Evolutionary conservation across 2,113 vertebrate genomes (phyloP).

Genomic region (Gobio gobio): DNA sequence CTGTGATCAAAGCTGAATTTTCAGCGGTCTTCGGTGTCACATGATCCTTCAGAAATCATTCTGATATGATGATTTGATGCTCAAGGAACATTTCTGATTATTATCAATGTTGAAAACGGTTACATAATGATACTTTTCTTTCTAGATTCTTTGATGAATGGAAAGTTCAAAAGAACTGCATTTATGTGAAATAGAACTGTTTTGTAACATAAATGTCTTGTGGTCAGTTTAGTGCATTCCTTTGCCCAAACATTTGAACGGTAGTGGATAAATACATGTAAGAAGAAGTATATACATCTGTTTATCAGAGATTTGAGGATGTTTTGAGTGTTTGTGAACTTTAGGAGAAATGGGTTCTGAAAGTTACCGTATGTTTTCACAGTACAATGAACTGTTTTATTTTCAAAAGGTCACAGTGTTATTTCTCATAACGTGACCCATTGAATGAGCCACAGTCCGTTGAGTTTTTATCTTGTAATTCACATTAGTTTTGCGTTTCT

Average conservation of each 20-base stretch:
- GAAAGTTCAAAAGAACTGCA: not conserved
- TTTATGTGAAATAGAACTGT: not conserved
- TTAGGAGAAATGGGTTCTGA: not conserved
- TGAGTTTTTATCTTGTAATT: not conserved
- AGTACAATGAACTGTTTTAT: constrained; percentile 10
- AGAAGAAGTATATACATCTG: no score
- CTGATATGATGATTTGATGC: not conserved
- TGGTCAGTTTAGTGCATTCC: not conserved
- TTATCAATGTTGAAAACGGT: not conserved
- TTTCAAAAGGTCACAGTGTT: not conserved
- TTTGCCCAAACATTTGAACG: no score
- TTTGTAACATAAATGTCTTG: not conserved
- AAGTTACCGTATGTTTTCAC: not conserved
- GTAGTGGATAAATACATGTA: no score
- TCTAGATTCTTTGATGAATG: not conserved
- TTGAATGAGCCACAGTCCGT: not conserved
- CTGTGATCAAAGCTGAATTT: not conserved
- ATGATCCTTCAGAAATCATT: not conserved
- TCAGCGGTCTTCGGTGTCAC: no score
- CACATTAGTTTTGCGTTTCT: not conserved
- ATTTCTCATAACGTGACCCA: not conserved
- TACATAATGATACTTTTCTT: not conserved
- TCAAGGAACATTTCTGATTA: not conserved
- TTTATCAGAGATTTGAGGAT: no score
- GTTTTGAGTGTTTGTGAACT: not conserved